Evolutionary conservation across 2,888 invertebrate species (phyloP).

Genomic region (Drosophila limbata): DNA sequence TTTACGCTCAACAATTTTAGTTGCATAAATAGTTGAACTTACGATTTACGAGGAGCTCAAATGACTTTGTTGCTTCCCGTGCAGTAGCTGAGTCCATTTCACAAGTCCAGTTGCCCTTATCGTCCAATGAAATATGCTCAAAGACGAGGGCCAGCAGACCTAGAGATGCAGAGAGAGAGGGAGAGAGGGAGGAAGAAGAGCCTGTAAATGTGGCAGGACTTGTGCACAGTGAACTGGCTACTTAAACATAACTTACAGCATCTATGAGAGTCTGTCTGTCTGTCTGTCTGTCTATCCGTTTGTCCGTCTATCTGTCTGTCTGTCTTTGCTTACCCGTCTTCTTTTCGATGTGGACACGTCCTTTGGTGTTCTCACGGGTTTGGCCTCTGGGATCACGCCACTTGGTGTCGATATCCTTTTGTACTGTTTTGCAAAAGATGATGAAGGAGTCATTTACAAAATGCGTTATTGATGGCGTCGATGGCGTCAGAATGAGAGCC

Average conservation of each 20-base stretch:
- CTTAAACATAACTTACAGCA: constrained; percentile 24
- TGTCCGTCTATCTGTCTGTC: constrained; percentile 1
- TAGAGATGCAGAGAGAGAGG: constrained; percentile 16
- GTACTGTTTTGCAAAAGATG: constrained; percentile 84
- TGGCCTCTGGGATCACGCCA: constrained; percentile 84
- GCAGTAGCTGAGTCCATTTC: constrained; percentile 78
- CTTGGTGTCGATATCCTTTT: constrained; percentile 80
- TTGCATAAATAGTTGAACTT: constrained; percentile 63
- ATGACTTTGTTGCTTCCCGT: constrained; percentile 80
- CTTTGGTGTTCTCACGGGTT: constrained; percentile 83
- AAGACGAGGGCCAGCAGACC: constrained; percentile 86
- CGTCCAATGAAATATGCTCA: constrained; percentile 85
- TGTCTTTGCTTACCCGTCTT: constrained; percentile 77
- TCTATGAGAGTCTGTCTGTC: constrained; percentile 22
- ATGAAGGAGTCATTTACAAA: constrained; percentile 86
- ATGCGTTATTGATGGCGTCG: constrained; percentile 83
- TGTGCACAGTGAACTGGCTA: constrained; percentile 14
- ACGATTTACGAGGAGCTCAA: constrained; percentile 85
- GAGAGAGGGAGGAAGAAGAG: background rate
- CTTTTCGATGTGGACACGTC: constrained; percentile 85
- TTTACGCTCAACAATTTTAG: constrained; percentile 4
- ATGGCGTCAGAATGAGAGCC: constrained; percentile 79
- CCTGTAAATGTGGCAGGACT: constrained; percentile 1
- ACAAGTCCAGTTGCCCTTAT: constrained; percentile 86
- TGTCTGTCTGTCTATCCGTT: constrained; percentile 2